phyloP scores from a whole-genome alignment of 1,140 invertebrate genomes.

The Pectinophora gossypiella region DNA sequence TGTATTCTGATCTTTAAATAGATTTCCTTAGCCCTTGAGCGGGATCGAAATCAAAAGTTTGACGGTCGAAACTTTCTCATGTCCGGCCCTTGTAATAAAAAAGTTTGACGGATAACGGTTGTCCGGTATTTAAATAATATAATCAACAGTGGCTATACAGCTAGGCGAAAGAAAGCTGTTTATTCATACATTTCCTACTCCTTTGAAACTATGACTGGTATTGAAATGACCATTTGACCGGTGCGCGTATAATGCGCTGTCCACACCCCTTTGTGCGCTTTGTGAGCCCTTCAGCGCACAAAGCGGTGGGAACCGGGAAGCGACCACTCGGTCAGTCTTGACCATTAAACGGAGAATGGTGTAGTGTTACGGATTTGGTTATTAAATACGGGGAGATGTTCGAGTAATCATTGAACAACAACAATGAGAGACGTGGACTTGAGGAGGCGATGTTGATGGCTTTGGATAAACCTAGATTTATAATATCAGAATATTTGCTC shows the following conservation, averaged over 20 bases:
- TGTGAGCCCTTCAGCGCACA: slow-evolving; percentile 61
- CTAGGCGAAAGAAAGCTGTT: slow-evolving; percentile 57
- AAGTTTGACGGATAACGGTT: slow-evolving; percentile 64
- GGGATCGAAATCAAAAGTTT: background rate
- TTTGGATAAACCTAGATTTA: no score
- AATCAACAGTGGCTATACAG: slow-evolving; percentile 40
- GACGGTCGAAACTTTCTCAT: slow-evolving; percentile 49
- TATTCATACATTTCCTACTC: slow-evolving; percentile 66
- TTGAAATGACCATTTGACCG: slow-evolving; percentile 68
- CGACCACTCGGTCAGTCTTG: slow-evolving; percentile 33
- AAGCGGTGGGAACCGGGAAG: slow-evolving; percentile 68
- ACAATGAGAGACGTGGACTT: no score
- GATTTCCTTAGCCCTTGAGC: background rate
- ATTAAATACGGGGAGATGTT: background rate
- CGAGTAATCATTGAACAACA: no score
- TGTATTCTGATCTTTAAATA: background rate
- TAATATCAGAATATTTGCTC: no score
- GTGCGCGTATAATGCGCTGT: slow-evolving; percentile 53
- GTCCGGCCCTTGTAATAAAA: slow-evolving; percentile 47
- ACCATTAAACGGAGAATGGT: slow-evolving; percentile 45
- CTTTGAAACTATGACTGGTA: slow-evolving; percentile 59
- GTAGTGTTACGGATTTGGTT: slow-evolving; percentile 25
- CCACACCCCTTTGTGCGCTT: slow-evolving; percentile 66
- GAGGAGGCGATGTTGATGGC: background rate
- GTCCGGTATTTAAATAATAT: slow-evolving; percentile 63